A percentile compares a stretch with the other conserved stretches of the same genome.
Conservation (phyloP, 1,140 invertebrate genomes). For the Cheumatopsyche charites region DNA sequence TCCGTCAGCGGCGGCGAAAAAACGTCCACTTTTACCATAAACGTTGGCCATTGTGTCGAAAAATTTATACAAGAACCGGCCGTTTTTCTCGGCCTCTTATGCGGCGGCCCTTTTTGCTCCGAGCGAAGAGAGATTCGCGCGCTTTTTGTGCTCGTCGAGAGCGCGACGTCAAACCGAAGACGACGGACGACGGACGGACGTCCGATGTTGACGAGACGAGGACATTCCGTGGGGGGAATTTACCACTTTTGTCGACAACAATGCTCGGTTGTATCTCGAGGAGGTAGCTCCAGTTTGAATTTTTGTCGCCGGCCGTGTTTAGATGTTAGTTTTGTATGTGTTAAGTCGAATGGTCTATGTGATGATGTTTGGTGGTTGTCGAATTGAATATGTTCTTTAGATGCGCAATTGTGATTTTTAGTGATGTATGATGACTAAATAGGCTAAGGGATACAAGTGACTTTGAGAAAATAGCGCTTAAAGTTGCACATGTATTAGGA, state of each 20-base stretch:
- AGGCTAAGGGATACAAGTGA: too few relatives aligned
- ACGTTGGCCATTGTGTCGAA: slow-evolving; percentile 45
- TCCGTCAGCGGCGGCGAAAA: slow-evolving; percentile 39
- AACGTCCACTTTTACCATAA: slow-evolving; percentile 44
- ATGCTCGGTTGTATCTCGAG: too few relatives aligned
- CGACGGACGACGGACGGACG: slow-evolving; percentile 19
- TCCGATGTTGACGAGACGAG: slow-evolving; percentile 6
- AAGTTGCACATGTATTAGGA: too few relatives aligned
- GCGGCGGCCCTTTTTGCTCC: slow-evolving; percentile 6
- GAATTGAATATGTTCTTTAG: too few relatives aligned
- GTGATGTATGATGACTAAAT: too few relatives aligned
- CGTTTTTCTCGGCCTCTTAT: slow-evolving; percentile 29
- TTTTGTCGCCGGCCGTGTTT: too few relatives aligned
- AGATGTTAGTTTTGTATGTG: too few relatives aligned
- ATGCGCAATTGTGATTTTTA: too few relatives aligned
- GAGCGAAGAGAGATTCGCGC: slow-evolving; percentile 22
- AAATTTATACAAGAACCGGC: slow-evolving; percentile 43
- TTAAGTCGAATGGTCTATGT: too few relatives aligned
- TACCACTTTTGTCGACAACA: slow-evolving; percentile 16
- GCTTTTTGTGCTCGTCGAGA: slow-evolving; percentile 32
- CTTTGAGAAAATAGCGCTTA: too few relatives aligned
- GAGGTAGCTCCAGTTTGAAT: too few relatives aligned
- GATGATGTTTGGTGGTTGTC: too few relatives aligned
- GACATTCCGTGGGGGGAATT: slow-evolving; percentile 20
- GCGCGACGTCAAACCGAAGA: slow-evolving; percentile 19